These are phyloP conservation scores for Halichondria panicea DNA, from an alignment of 37 sponge, comb jelly and placozoan species.

Conservation along the genomic window DNA sequence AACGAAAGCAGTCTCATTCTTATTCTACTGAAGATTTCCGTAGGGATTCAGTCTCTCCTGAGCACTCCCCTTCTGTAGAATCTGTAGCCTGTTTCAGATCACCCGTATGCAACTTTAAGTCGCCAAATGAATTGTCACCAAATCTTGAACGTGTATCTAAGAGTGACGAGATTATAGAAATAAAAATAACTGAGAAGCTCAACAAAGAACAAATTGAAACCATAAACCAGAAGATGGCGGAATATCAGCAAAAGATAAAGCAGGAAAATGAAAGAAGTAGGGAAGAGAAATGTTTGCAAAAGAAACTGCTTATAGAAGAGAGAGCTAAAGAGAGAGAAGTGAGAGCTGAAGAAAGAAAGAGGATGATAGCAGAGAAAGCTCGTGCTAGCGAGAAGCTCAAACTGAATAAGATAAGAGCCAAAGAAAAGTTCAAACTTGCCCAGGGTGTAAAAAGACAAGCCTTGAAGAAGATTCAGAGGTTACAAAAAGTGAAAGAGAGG, in stretches of 20 bases:
- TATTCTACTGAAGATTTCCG: too few species aligned
- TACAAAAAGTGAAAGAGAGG: slow-evolving; percentile 27
- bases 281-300: background rate
- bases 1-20: too few species aligned
- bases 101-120: too few species aligned
- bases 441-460: background rate
- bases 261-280: background rate
- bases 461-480: slow-evolving; percentile 2
- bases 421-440: slow-evolving; percentile 1
- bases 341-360: slow-evolving; percentile 5
- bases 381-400: slow-evolving; percentile 1
- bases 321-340: background rate
- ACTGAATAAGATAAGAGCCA: background rate
- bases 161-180: background rate
- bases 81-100: too few species aligned
- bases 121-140: too few species aligned
- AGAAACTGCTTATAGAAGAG: slow-evolving; percentile 1
- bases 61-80: too few species aligned
- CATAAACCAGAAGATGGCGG: background rate
- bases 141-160: too few species aligned
- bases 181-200: background rate
- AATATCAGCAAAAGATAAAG: background rate
- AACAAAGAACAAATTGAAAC: background rate
- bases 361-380: background rate
- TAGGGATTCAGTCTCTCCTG: too few species aligned